Evolutionary conservation across 53 echinoderm and acorn worm species (phyloP).

Genomic region (Echinarachnius parma): DNA sequence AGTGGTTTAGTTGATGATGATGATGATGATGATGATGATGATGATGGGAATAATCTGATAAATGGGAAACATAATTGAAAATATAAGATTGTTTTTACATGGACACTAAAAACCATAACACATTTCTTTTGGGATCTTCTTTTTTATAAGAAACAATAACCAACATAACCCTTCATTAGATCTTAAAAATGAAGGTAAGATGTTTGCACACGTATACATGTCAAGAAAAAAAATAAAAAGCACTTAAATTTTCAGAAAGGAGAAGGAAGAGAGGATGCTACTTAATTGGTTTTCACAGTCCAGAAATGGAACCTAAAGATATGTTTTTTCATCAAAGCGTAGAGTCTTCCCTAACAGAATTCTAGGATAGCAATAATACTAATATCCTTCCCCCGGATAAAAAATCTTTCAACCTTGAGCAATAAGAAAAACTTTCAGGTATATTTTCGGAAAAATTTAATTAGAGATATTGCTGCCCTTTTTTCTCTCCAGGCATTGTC

Average conservation of each 20-base stretch:
- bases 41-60: no score
- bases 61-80: no score
- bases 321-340: constrained; percentile 14
- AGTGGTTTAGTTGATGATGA: not conserved
- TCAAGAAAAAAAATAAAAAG: no score
- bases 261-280: not conserved
- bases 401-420: constrained; percentile 33
- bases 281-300: constrained; percentile 26
- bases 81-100: no score
- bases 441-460: constrained; percentile 41
- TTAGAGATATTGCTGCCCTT: constrained; percentile 32
- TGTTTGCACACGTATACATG: no score
- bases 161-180: no score
- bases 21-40: constrained; percentile 12
- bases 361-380: constrained; percentile 40
- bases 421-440: constrained; percentile 18
- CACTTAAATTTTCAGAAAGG: no score
- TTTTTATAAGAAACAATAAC: no score
- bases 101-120: no score
- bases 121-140: no score
- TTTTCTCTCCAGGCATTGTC: constrained; percentile 41
- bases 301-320: constrained; percentile 27
- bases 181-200: no score
- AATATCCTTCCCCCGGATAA: constrained; percentile 10
- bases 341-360: constrained; percentile 30